Percentiles rank a stretch among this genome's conserved stretches.
phyloP scores from a whole-genome alignment of 2,797 vertebrate genomes.

The Orestias chungarensis region DNA sequence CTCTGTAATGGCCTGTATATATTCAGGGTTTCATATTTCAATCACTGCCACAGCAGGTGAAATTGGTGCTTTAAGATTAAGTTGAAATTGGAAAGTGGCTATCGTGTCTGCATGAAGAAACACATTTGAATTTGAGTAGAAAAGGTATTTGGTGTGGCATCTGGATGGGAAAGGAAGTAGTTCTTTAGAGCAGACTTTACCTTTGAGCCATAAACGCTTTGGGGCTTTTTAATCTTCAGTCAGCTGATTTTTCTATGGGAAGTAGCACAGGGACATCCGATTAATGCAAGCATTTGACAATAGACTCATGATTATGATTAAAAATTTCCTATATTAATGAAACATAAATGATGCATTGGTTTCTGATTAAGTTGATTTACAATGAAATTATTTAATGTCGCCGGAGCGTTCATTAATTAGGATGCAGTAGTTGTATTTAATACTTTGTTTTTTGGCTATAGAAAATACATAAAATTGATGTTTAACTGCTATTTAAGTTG shows the following conservation, averaged over 20 bases:
- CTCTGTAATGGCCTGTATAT: conserved; percentile 84
- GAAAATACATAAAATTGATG: conserved; percentile 36
- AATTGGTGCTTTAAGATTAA: conserved; percentile 86
- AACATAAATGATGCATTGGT: conserved; percentile 71
- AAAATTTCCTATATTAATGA: conserved; percentile 70
- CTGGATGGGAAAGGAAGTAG: conserved; percentile 50
- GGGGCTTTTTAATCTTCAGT: conserved; percentile 44
- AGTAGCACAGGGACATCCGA: conserved; percentile 59
- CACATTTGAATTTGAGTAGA: conserved; percentile 78
- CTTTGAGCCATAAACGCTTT: conserved; percentile 59
- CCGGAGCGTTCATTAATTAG: conserved; percentile 50
- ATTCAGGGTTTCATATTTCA: conserved; percentile 86
- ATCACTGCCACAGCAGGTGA: conserved; percentile 74
- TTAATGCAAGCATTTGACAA: conserved; percentile 75
- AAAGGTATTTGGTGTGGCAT: conserved; percentile 61
- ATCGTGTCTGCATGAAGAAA: conserved; percentile 82
- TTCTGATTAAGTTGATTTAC: conserved; percentile 69
- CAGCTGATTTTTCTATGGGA: conserved; percentile 61
- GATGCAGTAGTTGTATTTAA: conserved; percentile 64
- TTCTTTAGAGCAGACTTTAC: conserved; percentile 64
- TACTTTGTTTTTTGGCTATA: conserved; percentile 48
- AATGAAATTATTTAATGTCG: conserved; percentile 67
- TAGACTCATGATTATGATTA: conserved; percentile 72
- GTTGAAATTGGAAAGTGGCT: conserved; percentile 86
- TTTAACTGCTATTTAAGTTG: conserved; percentile 12